Base-by-base conservation (phyloP, 2,113 vertebrate genomes). In the Paratilapia polleni region DNA sequence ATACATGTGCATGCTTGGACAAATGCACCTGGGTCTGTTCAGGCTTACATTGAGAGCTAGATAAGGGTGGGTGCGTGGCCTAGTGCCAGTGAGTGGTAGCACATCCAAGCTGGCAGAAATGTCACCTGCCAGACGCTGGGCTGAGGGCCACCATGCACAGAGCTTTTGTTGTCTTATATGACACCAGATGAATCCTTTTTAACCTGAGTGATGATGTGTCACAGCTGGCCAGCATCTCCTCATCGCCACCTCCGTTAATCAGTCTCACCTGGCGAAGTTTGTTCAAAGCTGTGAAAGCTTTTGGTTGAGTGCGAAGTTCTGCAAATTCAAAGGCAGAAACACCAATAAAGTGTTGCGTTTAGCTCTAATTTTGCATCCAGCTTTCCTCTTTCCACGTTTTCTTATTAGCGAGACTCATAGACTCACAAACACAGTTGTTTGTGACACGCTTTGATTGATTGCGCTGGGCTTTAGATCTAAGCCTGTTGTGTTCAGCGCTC, bases 121-220 rank as follows among this genome's bases (percentile, higher is more conserved):
- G 88, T 90, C 92, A 90, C 89, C 87, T 92, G 86, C 63, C 84
- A 64, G 77, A 26, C 28, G 24, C 68, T 34, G 73, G 85, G 61
- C 84, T 7, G 49, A 61, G 41, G 5, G 86, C 86, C 85, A 63
- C 80, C 3, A 3, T 10, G 73, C 20, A 2, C 77, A 19, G 34
- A 34, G 57, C 84, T 81, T 88, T 91, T 92, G 90, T 88, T 68
- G 77, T 76, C 62, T 79, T 43, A 61, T 60, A 70, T 26, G 68
- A 58, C 66, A 60, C 77, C 43, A 24, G 28, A 88, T 94, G 82
- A 91, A 93, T 94, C 83, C 91, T n/a, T 78, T 49, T 83, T 57
- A 82, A 57, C 84, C 58, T 77, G 77, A 75, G 79, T 4, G 74
- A 88, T 89, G 92, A 94, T 36, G 86, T 41, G 83, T 61, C 19